Base-by-base conservation (phyloP, 2,888 invertebrate species). In the Chesias legatella region DNA sequence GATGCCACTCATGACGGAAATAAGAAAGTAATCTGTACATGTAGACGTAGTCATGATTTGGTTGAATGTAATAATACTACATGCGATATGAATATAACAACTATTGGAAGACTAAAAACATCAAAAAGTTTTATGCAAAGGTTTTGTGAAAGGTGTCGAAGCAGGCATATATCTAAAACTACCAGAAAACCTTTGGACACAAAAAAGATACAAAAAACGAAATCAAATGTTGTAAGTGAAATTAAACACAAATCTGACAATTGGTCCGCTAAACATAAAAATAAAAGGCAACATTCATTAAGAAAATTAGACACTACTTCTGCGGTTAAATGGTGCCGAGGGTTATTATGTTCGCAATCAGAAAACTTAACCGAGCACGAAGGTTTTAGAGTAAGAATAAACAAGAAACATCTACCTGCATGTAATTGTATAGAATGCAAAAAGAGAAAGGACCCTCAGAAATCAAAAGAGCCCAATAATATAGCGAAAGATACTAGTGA, bases 341-440 rank as follows among this genome's bases (percentile, higher is more conserved):
- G 29, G 7, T 10, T 44, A 22, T 9, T 39, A 17, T 24, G 29
- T 7, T 24, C 34, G 17, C 28, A 28, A 7, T 39, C 38, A 26
- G 25, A 31, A 9, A 33, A n/a, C 6, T 24, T 7, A 1, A 26
- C 33, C 1, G 25, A 33, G 4, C 21, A 7, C 0, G 8, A 7
- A 22, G 39, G 31, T 7, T 17, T 37, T 4, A 35, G 33, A 6
- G 7, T 33, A 10, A 32, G 7, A 10, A 6, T 32, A 9, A 20
- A 23, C 6, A 30, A 39, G 32, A 42, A 29, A 33, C 11, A 30
- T 20, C 30, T 33, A 10, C 30, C 40, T 31, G 10, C 33, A 10
- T 41, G 38, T 39, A 23, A 24, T 26, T 47, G 42, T 10, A 42
- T 30, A 29, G 17, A 35, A 10, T 43, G 30, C 20, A 48, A 47